Evolutionary conservation across 2,888 invertebrate genomes (phyloP).

Genomic region (Epinotia brunnichana): DNA sequence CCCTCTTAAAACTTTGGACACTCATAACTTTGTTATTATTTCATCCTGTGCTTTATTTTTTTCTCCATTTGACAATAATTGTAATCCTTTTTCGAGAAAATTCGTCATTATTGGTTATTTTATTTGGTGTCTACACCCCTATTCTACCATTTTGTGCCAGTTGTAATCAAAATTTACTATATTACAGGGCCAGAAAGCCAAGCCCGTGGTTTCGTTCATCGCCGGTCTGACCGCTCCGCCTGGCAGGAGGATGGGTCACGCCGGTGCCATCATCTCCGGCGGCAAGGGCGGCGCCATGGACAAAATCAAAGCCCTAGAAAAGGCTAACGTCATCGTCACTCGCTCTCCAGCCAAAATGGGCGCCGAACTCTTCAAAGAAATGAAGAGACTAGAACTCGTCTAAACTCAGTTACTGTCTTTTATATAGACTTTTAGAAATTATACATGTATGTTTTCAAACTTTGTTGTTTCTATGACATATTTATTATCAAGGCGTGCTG

Average conservation of each 20-base stretch:
- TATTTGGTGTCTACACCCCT: no score
- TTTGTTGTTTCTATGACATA: constrained; percentile 53
- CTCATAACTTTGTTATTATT: no score
- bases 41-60: no score
- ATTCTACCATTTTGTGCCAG: background rate
- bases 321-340: constrained; percentile 96
- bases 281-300: constrained; percentile 99
- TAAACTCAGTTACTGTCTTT: constrained; percentile 62
- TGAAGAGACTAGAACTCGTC: constrained; percentile 90
- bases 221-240: constrained; percentile 99
- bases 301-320: constrained; percentile 97
- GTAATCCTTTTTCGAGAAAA: no score
- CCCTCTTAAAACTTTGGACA: no score
- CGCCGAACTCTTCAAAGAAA: constrained; percentile 92
- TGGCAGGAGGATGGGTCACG: constrained; percentile 99
- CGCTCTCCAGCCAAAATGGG: constrained; percentile 99
- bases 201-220: constrained; percentile 99
- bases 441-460: constrained; percentile 74
- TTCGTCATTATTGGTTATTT: no score
- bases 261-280: constrained; percentile 99
- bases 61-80: no score
- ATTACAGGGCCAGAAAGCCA: constrained; percentile 91
- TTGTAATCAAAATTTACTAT: constrained; percentile 29
- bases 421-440: constrained; percentile 73
- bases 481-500: constrained; percentile 30